These are phyloP conservation scores for Chrysotoxum bicinctum DNA, from an alignment of 2,888 invertebrate species.

Conservation along the genomic window DNA sequence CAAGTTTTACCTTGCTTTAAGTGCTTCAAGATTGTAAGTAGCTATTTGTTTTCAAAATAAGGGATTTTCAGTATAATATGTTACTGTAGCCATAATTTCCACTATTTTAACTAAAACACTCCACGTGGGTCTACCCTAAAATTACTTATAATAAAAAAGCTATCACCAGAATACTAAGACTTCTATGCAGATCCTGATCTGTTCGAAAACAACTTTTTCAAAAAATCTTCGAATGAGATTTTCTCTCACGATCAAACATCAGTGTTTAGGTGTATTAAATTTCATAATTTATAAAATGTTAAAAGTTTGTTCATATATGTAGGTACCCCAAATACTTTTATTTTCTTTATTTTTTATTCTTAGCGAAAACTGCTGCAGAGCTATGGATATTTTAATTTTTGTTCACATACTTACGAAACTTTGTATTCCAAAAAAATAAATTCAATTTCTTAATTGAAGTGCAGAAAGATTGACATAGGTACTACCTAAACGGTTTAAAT, in stretches of 20 bases:
- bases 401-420: slow-evolving; percentile 18
- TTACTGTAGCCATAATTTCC: neutral
- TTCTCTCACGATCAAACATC: neutral
- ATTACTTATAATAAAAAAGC: neutral
- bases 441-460: neutral
- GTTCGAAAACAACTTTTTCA: slow-evolving; percentile 1
- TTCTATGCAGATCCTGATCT: neutral
- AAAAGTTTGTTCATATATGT: neutral
- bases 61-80: neutral
- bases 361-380: neutral
- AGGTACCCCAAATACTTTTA: too few species aligned
- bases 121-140: neutral
- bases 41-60: neutral
- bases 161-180: neutral
- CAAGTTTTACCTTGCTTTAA: slow-evolving; percentile 8
- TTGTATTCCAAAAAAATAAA: slow-evolving; percentile 20
- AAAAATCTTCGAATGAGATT: slow-evolving; percentile 1
- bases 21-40: neutral
- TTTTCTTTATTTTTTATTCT: neutral
- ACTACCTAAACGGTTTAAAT: slow-evolving; percentile 7
- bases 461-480: slow-evolving; percentile 16
- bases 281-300: slow-evolving; percentile 39
- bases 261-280: slow-evolving; percentile 51
- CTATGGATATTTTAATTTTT: neutral
- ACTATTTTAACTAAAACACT: neutral